Base-by-base conservation (phyloP, 2,113 vertebrate species). In the Sardina pilchardus region DNA sequence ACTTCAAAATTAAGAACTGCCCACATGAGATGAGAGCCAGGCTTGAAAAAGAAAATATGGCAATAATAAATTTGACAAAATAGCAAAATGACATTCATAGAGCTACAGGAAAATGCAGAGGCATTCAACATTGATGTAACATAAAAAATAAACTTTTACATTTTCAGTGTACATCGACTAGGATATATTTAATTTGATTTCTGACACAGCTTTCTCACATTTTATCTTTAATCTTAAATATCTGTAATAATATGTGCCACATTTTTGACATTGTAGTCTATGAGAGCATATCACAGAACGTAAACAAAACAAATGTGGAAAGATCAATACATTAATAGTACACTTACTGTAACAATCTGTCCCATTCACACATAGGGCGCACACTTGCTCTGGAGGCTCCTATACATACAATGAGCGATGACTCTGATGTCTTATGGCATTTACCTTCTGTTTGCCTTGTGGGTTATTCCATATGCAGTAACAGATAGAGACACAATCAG, bases 281-380 rank as follows among this genome's bases (percentile, higher is more conserved):
- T 59, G 53, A 59, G 21, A 59, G 24, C 53, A 24, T 59, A 24
- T 59, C 7, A 59, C 53, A 59, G 50, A 16, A 50, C 48, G 12
- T 50, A 9, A 50, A 14, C 48, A 50, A 14, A 12, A 14, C 19
- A 34, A 75, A 16, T 78, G 30, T 78, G 30, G 9, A 36, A 36
- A 78, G 34, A 4, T 34, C 6, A 4, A 34, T 16, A 34, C 26
- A 71, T 71, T 71, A 34, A 71, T 30, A 30, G 30, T 12, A 71
- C 63, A 34, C 63, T 71, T 71, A n/a, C n/a, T n/a, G n/a, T n/a
- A 78, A 78, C 30, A 78, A 78, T 78, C 71, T 78, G 26, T 78
- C 26, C 71, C 71, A 16, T 36, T 36, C 71, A 78, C 26, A 36
- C 14, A 30, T 16, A 78, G 30, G 30, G 71, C 30, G 36, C 34